Percentiles rank a stretch among this genome's conserved stretches.
Conservation (phyloP, 2,888 invertebrate genomes). For the Dryadula phaetusa region DNA sequence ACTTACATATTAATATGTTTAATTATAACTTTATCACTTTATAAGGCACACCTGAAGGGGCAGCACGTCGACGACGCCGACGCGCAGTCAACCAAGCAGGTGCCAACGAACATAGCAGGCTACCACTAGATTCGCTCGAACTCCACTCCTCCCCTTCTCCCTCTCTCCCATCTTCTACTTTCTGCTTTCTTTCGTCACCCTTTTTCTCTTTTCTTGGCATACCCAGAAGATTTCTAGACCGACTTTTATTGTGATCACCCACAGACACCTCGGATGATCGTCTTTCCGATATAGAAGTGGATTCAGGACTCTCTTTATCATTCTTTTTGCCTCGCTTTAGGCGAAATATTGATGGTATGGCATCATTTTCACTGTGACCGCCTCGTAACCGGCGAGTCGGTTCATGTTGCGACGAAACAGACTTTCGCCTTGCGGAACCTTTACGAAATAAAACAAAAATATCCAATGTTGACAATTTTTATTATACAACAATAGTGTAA, state of each 20-base stretch:
- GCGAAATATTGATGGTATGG: constrained; percentile 41
- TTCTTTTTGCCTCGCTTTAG: constrained; percentile 40
- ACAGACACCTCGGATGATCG: constrained; percentile 38
- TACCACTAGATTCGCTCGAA: constrained; percentile 67
- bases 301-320: constrained; percentile 26
- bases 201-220: constrained; percentile 31
- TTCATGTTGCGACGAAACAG: constrained; percentile 49
- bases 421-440: constrained; percentile 53
- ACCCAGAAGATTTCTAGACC: constrained; percentile 36
- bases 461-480: constrained; percentile 44
- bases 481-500: constrained; percentile 48
- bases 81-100: constrained; percentile 69
- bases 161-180: constrained; percentile 58
- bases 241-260: constrained; percentile 37
- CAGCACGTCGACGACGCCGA: constrained; percentile 59
- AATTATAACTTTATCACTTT: constrained; percentile 2
- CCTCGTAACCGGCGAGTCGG: constrained; percentile 42
- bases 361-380: constrained; percentile 40
- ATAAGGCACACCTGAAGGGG: constrained; percentile 45
- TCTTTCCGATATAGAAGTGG: constrained; percentile 34
- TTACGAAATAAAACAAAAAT: constrained; percentile 58
- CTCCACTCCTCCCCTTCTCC: constrained; percentile 57
- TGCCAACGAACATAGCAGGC: constrained; percentile 69
- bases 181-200: constrained; percentile 41
- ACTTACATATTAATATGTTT: too few relatives aligned